Base-by-base conservation (phyloP, 2,888 invertebrate species). In the Miltochrista miniata region DNA sequence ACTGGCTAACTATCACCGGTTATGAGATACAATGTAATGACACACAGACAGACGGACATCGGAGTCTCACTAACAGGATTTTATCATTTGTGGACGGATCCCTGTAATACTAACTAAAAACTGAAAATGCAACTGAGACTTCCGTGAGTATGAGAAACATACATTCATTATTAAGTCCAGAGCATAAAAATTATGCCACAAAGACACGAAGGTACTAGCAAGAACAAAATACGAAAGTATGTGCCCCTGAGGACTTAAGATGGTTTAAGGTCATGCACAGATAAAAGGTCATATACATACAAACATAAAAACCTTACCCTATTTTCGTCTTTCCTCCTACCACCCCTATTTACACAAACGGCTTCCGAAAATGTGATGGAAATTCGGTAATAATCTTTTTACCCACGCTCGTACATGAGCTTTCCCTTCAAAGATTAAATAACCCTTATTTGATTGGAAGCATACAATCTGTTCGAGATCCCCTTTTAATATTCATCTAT, bases 361-460 rank as follows among this genome's bases (percentile, higher is more conserved):
- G 11, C 35, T 39, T 39, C 13, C n/a, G 24, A 18, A 12, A 24
- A 44, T 44, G 12, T 35, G 24, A 35, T 13, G 24, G 13, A 33
- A 44, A 44, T 44, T 35, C 7, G 24, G 10, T 33, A 18, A 33
- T 43, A 34, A 34, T 44, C 44, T 44, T 35, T 24, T 44, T 18
- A 24, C 35, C 13, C 35, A 35, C 12, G 33, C 18, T 7, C 15
- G 42, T n/a, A 44, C 33, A 11, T 34, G 51, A 49, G 7, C 18
- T 45, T 36, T 51, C 51, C 36, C 46, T 35, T 29, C 9, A 40
- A 34, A 60, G 57, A 63, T 64, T 56, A 65, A 67, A 60, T 67
- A 54, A 63, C 60, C 57, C 51, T 45, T 54, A 48, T 18, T 38
- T 54, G 60, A 65, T 65, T 62, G 58, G 62, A 68, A 56, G 46